A percentile compares a stretch with the other conserved stretches of the same genome.
These are phyloP conservation scores for Neopelma chrysocephalum DNA, from an alignment of 2,797 vertebrate species.

Conservation along the genomic window DNA sequence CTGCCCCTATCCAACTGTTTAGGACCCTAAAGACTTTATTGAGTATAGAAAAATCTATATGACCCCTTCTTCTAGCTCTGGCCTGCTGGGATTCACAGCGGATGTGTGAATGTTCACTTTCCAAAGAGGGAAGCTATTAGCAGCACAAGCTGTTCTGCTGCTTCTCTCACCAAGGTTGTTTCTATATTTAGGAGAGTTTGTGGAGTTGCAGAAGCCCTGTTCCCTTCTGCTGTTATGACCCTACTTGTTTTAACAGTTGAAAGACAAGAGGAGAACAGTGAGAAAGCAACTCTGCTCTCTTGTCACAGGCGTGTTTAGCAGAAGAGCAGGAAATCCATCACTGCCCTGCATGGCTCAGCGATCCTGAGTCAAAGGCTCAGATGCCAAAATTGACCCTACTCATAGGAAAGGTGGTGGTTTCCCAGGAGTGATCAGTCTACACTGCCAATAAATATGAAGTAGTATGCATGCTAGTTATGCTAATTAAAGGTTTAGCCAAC, in stretches of 20 bases:
- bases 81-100: neutral
- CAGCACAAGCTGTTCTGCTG: neutral
- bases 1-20: neutral
- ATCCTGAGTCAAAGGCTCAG: neutral
- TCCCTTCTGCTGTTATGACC: neutral
- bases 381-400: neutral
- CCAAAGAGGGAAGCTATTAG: constrained; percentile 3
- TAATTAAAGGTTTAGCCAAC: neutral
- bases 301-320: neutral
- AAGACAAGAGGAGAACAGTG: neutral
- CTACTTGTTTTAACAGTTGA: neutral
- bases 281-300: neutral
- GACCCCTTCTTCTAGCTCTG: neutral
- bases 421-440: neutral
- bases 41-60: constrained; percentile 17
- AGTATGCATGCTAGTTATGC: fast-evolving
- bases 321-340: neutral
- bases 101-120: neutral
- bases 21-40: neutral
- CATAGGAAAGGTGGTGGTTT: neutral
- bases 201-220: neutral
- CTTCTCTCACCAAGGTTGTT: neutral
- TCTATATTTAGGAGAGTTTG: neutral
- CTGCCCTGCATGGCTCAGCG: neutral
- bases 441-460: neutral